Base-by-base conservation (phyloP, 2,888 invertebrate genomes). In the Choristoneura rosaceana region DNA sequence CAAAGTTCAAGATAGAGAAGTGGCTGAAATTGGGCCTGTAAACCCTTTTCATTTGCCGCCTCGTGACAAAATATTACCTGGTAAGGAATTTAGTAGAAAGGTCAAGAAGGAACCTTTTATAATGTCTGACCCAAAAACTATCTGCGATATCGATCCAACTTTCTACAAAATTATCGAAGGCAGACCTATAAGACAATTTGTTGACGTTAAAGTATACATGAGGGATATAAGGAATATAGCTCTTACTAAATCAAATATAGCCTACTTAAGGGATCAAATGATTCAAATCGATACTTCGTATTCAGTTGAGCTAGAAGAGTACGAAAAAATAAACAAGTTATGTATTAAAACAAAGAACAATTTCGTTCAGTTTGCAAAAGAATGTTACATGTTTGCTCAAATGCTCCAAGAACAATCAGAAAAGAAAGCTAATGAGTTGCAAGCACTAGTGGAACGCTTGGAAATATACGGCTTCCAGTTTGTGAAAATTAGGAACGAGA, bases 151-250 rank as follows among this genome's bases (percentile, higher is more conserved):
- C 17, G 82, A 86, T 75, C 50, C 76, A n/a, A 74, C 71, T 10
- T 87, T 85, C 71, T 86, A 78, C 71, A 82, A 82, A 75, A 67
- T 79, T 34, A 76, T 85, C 25, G 83, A 84, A 78, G 85, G 86
- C 4, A 79, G 85, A 38, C 83, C 83, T 4, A 34, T 86, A 8
- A 77, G 83, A 61, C 80, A 78, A 45, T 77, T 78, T 15, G 68
- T 65, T 8, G 84, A 85, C 34, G 74, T 82, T 2, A 85, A 84
- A 74, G 76, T 80, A 7, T 83, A 83, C 61, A 80, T 84, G 70
- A 78, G 66, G 55, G 77, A 82, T 66, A 74, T 86, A 33, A 78
- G 83, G 66, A 79, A 83, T 50, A 82, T 83, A 52, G 79, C 80
- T 17, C 74, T 82, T 17, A 76, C 74, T 9, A 81, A 74, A 77